phyloP scores from a whole-genome alignment of 2,888 invertebrate species.

The Callinectes sapidus region DNA sequence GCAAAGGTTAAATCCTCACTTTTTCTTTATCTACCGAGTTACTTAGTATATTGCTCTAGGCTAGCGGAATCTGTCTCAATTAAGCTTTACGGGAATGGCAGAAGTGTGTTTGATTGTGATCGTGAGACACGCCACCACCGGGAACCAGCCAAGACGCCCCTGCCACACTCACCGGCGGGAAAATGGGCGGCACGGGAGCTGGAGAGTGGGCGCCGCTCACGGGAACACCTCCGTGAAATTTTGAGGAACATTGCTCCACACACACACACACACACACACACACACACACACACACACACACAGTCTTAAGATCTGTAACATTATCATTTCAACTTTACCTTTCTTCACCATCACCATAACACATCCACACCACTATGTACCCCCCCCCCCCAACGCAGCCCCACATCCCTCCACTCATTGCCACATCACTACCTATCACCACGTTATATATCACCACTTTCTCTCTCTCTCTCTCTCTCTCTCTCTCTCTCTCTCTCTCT shows the following conservation, averaged over 20 bases:
- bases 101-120: constrained; percentile 42
- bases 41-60: constrained; percentile 54
- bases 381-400: neutral
- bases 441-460: too few species aligned
- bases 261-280: constrained; percentile 22
- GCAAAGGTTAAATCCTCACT: constrained; percentile 60
- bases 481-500: constrained; percentile 14
- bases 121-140: constrained; percentile 1
- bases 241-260: neutral
- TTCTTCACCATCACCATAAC: neutral
- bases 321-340: neutral
- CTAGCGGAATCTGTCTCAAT: constrained; percentile 61
- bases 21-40: constrained; percentile 59
- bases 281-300: constrained; percentile 29
- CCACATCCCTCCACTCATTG: neutral
- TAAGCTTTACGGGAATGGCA: constrained; percentile 46
- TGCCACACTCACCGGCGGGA: neutral
- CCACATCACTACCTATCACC: neutral
- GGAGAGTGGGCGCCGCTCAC: neutral
- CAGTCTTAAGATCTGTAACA: neutral
- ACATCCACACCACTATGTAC: neutral
- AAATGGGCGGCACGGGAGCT: neutral
- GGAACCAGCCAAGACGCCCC: neutral
- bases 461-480: constrained; percentile 29
- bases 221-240: neutral